Conservation (phyloP, 2,888 invertebrate species). For the Cerceris rybyensis region DNA sequence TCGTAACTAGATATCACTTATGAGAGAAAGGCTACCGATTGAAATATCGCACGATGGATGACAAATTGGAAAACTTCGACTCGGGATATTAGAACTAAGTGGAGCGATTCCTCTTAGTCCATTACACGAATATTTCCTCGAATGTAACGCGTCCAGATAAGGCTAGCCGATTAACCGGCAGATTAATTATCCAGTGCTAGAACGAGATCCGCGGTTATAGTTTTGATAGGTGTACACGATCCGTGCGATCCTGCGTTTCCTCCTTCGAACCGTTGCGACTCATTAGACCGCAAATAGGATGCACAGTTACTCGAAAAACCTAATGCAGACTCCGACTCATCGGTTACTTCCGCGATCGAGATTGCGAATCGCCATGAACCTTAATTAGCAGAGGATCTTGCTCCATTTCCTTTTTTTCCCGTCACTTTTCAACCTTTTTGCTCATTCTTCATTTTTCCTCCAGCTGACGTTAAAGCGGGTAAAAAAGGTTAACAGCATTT, state of each 20-base stretch:
- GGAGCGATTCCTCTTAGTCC: conserved; percentile 28
- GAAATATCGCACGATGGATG: conserved; percentile 37
- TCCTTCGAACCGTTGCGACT: too few species aligned
- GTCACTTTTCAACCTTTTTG: not conserved
- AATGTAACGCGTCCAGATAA: conserved; percentile 50
- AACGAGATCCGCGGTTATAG: conserved; percentile 44
- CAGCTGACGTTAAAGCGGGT: too few species aligned
- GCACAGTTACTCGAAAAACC: conserved; percentile 33
- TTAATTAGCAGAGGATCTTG: not conserved
- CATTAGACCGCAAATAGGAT: conserved; percentile 27
- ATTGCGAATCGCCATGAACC: not conserved
- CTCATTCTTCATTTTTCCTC: not conserved
- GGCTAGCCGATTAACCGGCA: conserved; percentile 51
- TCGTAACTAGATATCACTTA: not conserved
- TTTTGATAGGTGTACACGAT: conserved; percentile 41
- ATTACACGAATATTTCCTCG: conserved; percentile 39
- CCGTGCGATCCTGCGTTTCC: conserved; percentile 1
- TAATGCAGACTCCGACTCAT: not conserved
- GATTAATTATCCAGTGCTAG: conserved; percentile 53
- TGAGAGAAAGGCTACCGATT: conserved; percentile 25
- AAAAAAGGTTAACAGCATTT: too few species aligned
- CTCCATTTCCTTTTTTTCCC: not conserved
- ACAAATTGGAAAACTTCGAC: conserved; percentile 35
- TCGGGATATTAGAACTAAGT: not conserved
- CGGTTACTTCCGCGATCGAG: conserved; percentile 36